Percentiles rank a stretch among this genome's conserved stretches.
These are phyloP conservation scores for Portevinia maculata DNA, from an alignment of 2,888 invertebrate species.

Conservation along the genomic window DNA sequence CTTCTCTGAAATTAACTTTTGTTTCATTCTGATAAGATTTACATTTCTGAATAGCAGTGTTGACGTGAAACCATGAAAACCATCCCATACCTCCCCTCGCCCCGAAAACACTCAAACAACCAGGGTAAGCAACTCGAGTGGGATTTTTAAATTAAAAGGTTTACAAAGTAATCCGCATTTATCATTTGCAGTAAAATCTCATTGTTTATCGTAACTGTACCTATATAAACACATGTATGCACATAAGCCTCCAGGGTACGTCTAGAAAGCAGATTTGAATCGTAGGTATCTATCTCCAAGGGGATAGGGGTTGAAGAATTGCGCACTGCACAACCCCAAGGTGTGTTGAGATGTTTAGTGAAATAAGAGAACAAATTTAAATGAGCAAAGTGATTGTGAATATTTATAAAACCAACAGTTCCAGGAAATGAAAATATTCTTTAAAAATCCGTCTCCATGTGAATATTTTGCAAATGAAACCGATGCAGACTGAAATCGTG, in stretches of 20 bases:
- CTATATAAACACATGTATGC: not conserved
- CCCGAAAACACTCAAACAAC: not conserved
- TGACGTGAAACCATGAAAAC: constrained; percentile 8
- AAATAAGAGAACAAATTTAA: not conserved
- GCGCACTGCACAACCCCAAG: not conserved
- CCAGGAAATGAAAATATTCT: constrained; percentile 2
- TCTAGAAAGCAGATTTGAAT: constrained; percentile 20
- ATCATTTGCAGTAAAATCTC: constrained; percentile 53
- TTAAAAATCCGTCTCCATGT: not conserved
- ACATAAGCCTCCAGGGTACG: constrained; percentile 20
- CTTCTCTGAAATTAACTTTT: constrained; percentile 62
- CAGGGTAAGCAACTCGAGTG: constrained; percentile 28
- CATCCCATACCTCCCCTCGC: not conserved
- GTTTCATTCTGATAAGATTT: constrained; percentile 55
- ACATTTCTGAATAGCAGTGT: constrained; percentile 29
- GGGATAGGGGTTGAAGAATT: constrained; percentile 13
- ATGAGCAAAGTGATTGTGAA: not conserved
- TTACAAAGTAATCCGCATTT: constrained; percentile 64
- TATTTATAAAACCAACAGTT: constrained; percentile 22
- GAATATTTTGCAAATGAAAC: not conserved
- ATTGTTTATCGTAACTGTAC: constrained; percentile 56
- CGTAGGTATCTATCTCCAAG: not conserved
- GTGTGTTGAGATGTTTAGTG: constrained; percentile 16
- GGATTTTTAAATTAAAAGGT: constrained; percentile 68
- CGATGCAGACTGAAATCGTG: not conserved